Base-by-base conservation (phyloP, 2,113 vertebrate genomes). In the Charina bottae region DNA sequence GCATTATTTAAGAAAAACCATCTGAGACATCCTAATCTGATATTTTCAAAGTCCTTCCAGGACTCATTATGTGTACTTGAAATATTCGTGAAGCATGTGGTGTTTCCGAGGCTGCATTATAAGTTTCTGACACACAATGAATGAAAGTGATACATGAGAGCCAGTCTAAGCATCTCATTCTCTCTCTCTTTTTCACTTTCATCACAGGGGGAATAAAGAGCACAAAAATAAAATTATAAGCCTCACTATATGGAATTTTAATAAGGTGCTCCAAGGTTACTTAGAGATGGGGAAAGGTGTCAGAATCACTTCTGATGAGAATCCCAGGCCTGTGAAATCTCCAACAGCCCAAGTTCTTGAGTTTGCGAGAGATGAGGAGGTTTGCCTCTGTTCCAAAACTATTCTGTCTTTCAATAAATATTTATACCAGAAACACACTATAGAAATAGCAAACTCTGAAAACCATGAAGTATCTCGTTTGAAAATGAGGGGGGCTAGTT, bases 11-110 rank as follows among this genome's bases (percentile, higher is more conserved):
- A 95, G 94, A 93, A 92, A 92, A 92, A 53, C 68, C 92, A 94
- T 91, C 64, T 94, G 94, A 94, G 87, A 92, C 93, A 28, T 95
- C 92, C 93, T 95, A 90, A 93, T 95, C 93, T 94, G 91, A 26
- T 95, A 86, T 96, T 96, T 94, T 94, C 88, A 93, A 96, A 94
- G 84, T 94, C 89, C 64, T 89, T 94, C 83, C 17, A 90, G 83
- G 90, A 72, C 92, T 90, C 92, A 93, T 42, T 37, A 85, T 90
- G 85, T 95, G 92, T 26, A 92, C 94, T 93, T 64, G 37, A 95
- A 86, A 93, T 93, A 92, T 95, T 9, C 9, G 90, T 83, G 87
- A 89, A 94, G 46, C 92, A 90, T 72, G 91, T 54, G 2, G 17
- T 93, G 90, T 95, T 94, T 90, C 89, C 93, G 1, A 68, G 72